Evolutionary conservation across 2,797 vertebrate genomes (phyloP), one percentile per base, ranked within the genome.

Genomic region (Sorex maritimensis): DNA sequence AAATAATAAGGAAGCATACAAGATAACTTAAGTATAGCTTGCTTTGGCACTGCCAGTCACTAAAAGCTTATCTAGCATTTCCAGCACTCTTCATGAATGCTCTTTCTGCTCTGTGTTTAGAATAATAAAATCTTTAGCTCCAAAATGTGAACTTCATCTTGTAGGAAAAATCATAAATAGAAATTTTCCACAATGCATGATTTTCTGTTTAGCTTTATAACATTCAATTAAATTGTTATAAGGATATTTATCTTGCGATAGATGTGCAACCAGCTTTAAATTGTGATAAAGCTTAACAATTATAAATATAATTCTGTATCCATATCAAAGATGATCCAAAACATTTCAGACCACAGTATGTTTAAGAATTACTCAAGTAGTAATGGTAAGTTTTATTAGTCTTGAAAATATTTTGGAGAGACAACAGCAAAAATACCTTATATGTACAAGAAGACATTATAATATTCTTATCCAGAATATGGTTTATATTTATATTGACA

Each of bases 21-120:
- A 87, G 96, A 90, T 93, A 92, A 91, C 85, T 75, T 79, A 41
- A 86, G 75, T 90, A 65, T 17, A 81, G 85, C 90, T 24, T 34
- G 84, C 55, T 5, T 7, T 58, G 79, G 86, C 41, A 55, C 52
- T 69, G 81, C 75, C 87, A 69, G 67, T 96, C 95, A 71, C 88
- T 58, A 28, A 74, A 65, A 90, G 85, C 96, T 94, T 96, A 95
- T 97, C 95, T 95, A 90, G 67, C 71, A 49, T 91, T 90, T 90
- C 90, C 96, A 97, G 94, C 30, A 17, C 87, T 81, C 91, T 88
- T 72, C 82, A 34, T 11, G 71, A 96, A 92, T 23, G 17, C 24
- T 72, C 81, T 73, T 92, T 89, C 63, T 75, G 90, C 46, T 95
- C 91, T 93, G 82, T 77, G 61, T 81, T 75, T 79, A 84, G 94